A percentile compares a stretch with the other conserved stretches of the same genome.
phyloP scores from a whole-genome alignment of 2,797 vertebrate species.

The Semotilus atromaculatus region DNA sequence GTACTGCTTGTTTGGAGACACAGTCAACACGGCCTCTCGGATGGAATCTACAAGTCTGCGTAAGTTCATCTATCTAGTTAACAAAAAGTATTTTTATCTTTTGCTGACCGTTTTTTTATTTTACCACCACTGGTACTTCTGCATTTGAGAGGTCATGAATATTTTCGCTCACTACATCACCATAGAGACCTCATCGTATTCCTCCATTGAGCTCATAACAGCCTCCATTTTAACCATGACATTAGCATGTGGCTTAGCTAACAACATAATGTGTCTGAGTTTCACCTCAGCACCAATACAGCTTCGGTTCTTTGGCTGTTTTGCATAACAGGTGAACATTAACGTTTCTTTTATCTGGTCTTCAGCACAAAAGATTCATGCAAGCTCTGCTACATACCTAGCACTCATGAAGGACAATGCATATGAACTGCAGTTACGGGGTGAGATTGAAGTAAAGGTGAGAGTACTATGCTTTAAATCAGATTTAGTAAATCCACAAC shows the following conservation, averaged over 20 bases:
- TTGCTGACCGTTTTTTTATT: neutral
- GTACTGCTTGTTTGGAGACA: constrained; percentile 93
- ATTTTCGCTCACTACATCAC: constrained; percentile 52
- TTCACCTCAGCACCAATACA: neutral
- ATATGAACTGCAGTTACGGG: constrained; percentile 86
- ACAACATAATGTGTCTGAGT: neutral
- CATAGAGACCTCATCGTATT: constrained; percentile 37
- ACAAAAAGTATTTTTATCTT: too few species aligned
- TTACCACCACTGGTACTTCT: neutral
- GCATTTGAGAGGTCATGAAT: constrained; percentile 43
- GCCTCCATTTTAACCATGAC: neutral
- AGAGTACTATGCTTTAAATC: neutral
- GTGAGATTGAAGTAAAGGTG: constrained; percentile 92
- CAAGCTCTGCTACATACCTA: constrained; percentile 85
- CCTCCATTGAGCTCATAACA: neutral
- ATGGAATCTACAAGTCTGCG: constrained; percentile 93
- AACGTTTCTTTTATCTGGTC: constrained; percentile 20
- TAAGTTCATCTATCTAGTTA: constrained; percentile 65
- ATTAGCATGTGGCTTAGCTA: neutral
- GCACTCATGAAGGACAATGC: constrained; percentile 84
- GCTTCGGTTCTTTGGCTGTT: neutral
- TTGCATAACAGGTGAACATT: neutral
- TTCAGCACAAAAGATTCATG: constrained; percentile 88
- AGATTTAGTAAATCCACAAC: neutral
- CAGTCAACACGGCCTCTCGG: constrained; percentile 89